Base-by-base conservation (phyloP, 2,797 vertebrate species). In the Thripadectes ignobilis region DNA sequence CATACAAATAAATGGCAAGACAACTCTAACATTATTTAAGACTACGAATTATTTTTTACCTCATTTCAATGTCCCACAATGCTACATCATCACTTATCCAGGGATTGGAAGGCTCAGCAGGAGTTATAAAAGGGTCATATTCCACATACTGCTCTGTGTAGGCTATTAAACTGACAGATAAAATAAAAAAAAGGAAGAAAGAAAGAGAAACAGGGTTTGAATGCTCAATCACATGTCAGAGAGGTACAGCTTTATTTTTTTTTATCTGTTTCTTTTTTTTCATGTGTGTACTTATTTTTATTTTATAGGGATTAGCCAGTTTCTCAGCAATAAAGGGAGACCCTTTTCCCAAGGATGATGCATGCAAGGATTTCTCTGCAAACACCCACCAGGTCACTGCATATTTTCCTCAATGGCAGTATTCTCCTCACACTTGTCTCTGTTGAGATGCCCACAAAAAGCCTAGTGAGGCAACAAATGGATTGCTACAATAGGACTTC, bases 111-210 rank as follows among this genome's bases (percentile, higher is more conserved):
- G 99, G 99, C 76, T 99, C 99, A 19, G 97, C 95, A 39, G 98
- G 96, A 8, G 98, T 98, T 96, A 99, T 97, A 54, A 99, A 98
- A 46, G 99, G 98, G 93, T 99, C 99, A 14, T 99, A 99, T 49
- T 99, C 99, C 97, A 98, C 91, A 76, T 99, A 99, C 96, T 99
- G 99, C 91, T 99, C 99, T 0, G 99, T 98, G 98, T 99, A 99
- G 93, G 98, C 95, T 96, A 99, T 99, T 97, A 99, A 98, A 94
- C 99, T 99, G 55, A 65, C 45, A 93, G 23, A 39, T 32, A 10
- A 48, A 8, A 41, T 29, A 74, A 39, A 8, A 4, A 7, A 52
- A 59, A 36, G 27, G 11, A 36, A 68, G 5, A 17, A 26, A 26
- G 6, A 38, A 38, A 71, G 85, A 81, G 4, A 76, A 65, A 76